These are phyloP conservation scores for Ptilodon capucinus DNA, from an alignment of 2,888 invertebrate species.

Conservation along the genomic window DNA sequence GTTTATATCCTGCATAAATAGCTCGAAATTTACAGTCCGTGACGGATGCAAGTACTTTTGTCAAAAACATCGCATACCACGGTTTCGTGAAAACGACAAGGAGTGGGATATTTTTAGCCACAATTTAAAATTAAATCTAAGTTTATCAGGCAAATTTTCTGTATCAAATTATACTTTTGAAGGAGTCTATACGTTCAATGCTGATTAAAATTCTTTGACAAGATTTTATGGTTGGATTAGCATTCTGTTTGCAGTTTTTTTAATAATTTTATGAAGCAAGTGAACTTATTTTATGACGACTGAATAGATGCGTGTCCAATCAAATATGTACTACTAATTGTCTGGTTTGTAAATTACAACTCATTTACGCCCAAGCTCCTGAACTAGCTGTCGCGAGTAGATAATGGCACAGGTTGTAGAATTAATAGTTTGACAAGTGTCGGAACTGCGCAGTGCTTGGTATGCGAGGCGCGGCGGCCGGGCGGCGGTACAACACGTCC, in stretches of 20 bases:
- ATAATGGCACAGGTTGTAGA: slow-evolving; percentile 34
- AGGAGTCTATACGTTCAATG: too few species aligned
- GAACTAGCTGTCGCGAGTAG: not conserved
- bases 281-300: too few species aligned
- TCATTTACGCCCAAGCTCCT: not conserved
- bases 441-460: slow-evolving; percentile 57
- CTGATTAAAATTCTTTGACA: too few species aligned
- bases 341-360: too few species aligned
- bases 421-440: slow-evolving; percentile 60
- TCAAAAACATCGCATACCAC: slow-evolving; percentile 19
- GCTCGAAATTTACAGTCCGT: slow-evolving; percentile 45
- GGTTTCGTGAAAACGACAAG: slow-evolving; percentile 4
- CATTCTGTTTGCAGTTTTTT: too few species aligned
- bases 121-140: slow-evolving; percentile 13
- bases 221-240: too few species aligned
- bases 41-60: slow-evolving; percentile 30
- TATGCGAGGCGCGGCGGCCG: slow-evolving; percentile 51
- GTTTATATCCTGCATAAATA: slow-evolving; percentile 50
- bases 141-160: too few species aligned
- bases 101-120: slow-evolving; percentile 21
- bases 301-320: too few species aligned
- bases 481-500: slow-evolving; percentile 6
- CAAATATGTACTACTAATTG: too few species aligned
- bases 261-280: too few species aligned
- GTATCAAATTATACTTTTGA: too few species aligned